Conservation (phyloP, 2,888 invertebrate species). For the Cantharis lateralis region DNA sequence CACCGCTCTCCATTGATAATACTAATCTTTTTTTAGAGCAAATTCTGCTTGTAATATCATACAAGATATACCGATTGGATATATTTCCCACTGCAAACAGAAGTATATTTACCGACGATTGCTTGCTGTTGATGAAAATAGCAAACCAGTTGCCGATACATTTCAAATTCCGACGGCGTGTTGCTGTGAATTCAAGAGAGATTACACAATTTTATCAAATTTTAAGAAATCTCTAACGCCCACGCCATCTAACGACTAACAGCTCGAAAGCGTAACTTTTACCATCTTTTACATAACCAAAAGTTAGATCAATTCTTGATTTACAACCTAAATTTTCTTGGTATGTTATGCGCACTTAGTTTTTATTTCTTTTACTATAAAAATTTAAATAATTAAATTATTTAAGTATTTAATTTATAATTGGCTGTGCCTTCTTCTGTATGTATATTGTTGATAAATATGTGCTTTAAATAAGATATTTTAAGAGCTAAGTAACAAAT, state of each 20-base stretch:
- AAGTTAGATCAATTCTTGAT: too few relatives aligned
- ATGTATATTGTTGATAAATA: background rate
- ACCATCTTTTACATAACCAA: too few relatives aligned
- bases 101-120: constrained; percentile 63
- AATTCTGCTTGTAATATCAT: constrained; percentile 57
- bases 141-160: constrained; percentile 56
- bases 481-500: background rate
- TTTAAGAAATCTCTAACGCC: constrained; percentile 4
- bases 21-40: constrained; percentile 48
- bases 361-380: background rate
- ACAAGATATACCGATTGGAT: constrained; percentile 55
- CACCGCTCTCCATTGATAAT: too few relatives aligned
- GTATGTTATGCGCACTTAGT: background rate
- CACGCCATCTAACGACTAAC: background rate
- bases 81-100: constrained; percentile 61
- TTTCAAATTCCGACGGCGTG: constrained; percentile 77
- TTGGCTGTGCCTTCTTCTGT: background rate
- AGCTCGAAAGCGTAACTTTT: background rate
- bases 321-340: too few relatives aligned
- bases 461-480: background rate
- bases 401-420: background rate
- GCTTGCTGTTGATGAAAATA: constrained; percentile 58
- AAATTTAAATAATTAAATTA: background rate
- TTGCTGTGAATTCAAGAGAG: constrained; percentile 60
- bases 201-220: constrained; percentile 28